phyloP scores from a whole-genome alignment of 1,140 invertebrate genomes.

The Maconellicoccus hirsutus region DNA sequence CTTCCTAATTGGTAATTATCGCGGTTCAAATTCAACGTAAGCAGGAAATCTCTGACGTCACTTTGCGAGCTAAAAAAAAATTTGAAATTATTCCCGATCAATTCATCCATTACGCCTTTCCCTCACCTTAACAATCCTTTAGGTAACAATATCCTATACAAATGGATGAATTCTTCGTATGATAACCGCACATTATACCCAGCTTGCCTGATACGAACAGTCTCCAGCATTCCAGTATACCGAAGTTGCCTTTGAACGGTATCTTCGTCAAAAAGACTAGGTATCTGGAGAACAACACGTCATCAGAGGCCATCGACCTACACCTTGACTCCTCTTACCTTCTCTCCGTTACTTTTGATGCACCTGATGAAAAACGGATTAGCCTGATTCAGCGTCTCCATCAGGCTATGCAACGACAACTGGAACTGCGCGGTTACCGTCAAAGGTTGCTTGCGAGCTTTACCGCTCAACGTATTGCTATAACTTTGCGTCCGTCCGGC shows the following conservation, averaged over 20 bases:
- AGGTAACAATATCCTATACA: slow-evolving; percentile 80
- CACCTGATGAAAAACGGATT: slow-evolving; percentile 96
- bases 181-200: slow-evolving; percentile 88
- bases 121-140: slow-evolving; percentile 58
- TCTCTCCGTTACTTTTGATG: slow-evolving; percentile 89
- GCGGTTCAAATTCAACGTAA: slow-evolving; percentile 63
- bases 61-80: slow-evolving; percentile 46
- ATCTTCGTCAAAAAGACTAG: slow-evolving; percentile 86
- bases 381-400: slow-evolving; percentile 87
- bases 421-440: slow-evolving; percentile 92
- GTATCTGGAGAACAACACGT: slow-evolving; percentile 41
- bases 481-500: slow-evolving; percentile 54
- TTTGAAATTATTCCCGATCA: background rate
- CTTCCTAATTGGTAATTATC: slow-evolving; percentile 85
- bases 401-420: slow-evolving; percentile 75
- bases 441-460: slow-evolving; percentile 70
- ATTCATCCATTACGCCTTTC: background rate
- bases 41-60: slow-evolving; percentile 68
- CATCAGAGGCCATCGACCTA: background rate
- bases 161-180: slow-evolving; percentile 88
- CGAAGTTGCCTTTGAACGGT: slow-evolving; percentile 73
- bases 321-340: slow-evolving; percentile 40
- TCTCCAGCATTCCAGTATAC: slow-evolving; percentile 95
- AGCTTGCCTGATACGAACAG: slow-evolving; percentile 85
- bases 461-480: slow-evolving; percentile 43